Evolutionary conservation across 2,797 vertebrate species (phyloP).

Genomic region (Paratrypauchen microcephalus): DNA sequence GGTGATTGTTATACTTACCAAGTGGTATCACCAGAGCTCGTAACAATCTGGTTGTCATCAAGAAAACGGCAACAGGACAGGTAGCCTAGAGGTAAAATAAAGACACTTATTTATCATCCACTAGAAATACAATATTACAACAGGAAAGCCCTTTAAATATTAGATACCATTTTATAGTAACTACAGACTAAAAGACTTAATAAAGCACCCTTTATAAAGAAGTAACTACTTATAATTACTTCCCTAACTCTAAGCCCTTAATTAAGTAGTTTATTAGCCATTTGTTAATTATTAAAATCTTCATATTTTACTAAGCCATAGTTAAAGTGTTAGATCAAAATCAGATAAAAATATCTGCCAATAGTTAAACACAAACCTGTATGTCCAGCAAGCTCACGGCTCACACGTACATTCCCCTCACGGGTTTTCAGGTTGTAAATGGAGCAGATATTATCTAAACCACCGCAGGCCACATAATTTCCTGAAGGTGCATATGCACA

Average conservation of each 20-base stretch:
- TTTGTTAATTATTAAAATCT: too few relatives aligned
- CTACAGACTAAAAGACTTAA: too few relatives aligned
- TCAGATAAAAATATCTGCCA: background rate
- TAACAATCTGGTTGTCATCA: slow-evolving; percentile 99
- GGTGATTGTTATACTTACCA: slow-evolving; percentile 80
- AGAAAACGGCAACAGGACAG: slow-evolving; percentile 99
- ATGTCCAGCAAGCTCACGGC: slow-evolving; percentile 96
- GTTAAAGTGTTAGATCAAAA: too few relatives aligned
- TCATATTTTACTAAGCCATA: too few relatives aligned
- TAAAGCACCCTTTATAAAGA: too few relatives aligned
- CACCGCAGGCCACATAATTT: slow-evolving; percentile 98
- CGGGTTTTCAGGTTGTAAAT: slow-evolving; percentile 99
- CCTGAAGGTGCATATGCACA: slow-evolving; percentile 98
- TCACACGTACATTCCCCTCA: slow-evolving; percentile 98
- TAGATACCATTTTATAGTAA: too few relatives aligned
- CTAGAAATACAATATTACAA: background rate
- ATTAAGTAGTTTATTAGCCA: too few relatives aligned
- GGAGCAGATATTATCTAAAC: slow-evolving; percentile 99
- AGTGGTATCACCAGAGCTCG: slow-evolving; percentile 99
- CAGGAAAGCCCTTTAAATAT: background rate
- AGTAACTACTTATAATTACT: too few relatives aligned
- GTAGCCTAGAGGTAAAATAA: slow-evolving; percentile 82
- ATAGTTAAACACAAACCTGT: slow-evolving; percentile 81
- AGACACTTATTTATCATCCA: background rate
- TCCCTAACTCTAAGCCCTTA: too few relatives aligned